Evolutionary conservation across 2,797 vertebrate genomes (phyloP).

Genomic region (Microcaecilia unicolor): DNA sequence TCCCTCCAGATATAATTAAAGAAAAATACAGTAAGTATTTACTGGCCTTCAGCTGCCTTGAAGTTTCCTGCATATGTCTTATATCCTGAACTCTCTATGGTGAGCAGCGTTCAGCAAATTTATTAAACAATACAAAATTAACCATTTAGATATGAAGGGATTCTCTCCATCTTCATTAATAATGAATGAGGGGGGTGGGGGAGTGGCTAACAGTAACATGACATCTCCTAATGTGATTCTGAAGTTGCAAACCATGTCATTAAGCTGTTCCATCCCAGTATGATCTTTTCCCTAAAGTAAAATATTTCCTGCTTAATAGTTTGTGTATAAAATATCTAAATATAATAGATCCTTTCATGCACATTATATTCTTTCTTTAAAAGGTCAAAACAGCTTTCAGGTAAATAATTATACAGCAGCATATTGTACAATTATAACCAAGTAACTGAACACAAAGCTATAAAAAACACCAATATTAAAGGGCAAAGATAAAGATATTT

Average conservation of each 20-base stretch:
- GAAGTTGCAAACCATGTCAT: slow-evolving; percentile 14
- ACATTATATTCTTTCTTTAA: slow-evolving; percentile 18
- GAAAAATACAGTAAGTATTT: too few relatives aligned
- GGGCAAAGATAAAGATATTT: background rate
- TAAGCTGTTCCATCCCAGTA: slow-evolving; percentile 11
- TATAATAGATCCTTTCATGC: slow-evolving; percentile 18
- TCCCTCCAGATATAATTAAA: too few relatives aligned
- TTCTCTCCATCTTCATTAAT: slow-evolving; percentile 7
- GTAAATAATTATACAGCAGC: slow-evolving; percentile 25
- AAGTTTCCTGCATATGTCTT: too few relatives aligned
- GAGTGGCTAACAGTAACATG: too few relatives aligned
- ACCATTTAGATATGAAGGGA: slow-evolving; percentile 3
- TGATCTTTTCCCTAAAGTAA: slow-evolving; percentile 11
- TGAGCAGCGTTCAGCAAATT: background rate
- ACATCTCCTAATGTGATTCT: slow-evolving; percentile 15
- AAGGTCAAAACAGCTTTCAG: slow-evolving; percentile 28
- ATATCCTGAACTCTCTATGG: background rate
- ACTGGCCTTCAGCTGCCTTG: too few relatives aligned
- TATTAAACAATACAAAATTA: slow-evolving; percentile 1
- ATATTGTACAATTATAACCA: slow-evolving; percentile 1
- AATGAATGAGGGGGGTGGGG: slow-evolving; percentile 7
- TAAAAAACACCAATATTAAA: slow-evolving; percentile 9
- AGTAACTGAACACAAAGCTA: slow-evolving; percentile 16
- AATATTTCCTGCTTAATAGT: slow-evolving; percentile 12
- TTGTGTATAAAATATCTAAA: slow-evolving; percentile 28